Evolutionary conservation across 1,140 invertebrate species (phyloP), one percentile per base, ranked within the genome.

Genomic region (Bombus huntii): DNA sequence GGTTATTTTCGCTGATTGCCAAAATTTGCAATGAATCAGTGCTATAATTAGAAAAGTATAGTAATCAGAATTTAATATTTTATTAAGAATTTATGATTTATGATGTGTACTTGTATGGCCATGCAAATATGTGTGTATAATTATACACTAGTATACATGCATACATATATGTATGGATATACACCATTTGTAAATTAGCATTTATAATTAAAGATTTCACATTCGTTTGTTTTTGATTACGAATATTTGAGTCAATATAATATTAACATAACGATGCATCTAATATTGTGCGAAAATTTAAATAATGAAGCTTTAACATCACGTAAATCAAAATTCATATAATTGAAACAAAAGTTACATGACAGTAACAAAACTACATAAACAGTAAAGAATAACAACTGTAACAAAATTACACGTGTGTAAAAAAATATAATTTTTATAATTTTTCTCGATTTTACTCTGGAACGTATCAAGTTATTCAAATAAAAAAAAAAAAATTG

Each of bases 1-100:
- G 89, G 83, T 90, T 82, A 47, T 59, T 59, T 80, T 73, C 47
- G 72, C 68, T 73, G 88, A 82, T 87, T 80, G 39, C 66, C 66
- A 34, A 81, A 76, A 57, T 77, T 87, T 80, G 72, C 31, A 37
- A 81, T 68, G 34, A 76, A 31, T 53, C 47, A 53, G 47, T 53
- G 47, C 47, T 31, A 72, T 28, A 72, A 62, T 62, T 71, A 73
- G 25, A 15, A 65, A 62, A 72, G 18, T 39, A 65, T 62, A 37
- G 57, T n/a, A 31, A 72, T 72, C 0, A 39, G 71, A 79, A 84
- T 44, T 53, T 78, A 1, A 8, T 77, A 18, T 13, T 78, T 62
- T n/a, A 12, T 72, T 62, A n/a, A 79, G 13, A 66, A 39, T 74
- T 65, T 39, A 42, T 66, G 28, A 82, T 66, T 13, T 66, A 1